Base-by-base conservation (phyloP, 2,888 invertebrate species). In the Microdon myrmicae region DNA sequence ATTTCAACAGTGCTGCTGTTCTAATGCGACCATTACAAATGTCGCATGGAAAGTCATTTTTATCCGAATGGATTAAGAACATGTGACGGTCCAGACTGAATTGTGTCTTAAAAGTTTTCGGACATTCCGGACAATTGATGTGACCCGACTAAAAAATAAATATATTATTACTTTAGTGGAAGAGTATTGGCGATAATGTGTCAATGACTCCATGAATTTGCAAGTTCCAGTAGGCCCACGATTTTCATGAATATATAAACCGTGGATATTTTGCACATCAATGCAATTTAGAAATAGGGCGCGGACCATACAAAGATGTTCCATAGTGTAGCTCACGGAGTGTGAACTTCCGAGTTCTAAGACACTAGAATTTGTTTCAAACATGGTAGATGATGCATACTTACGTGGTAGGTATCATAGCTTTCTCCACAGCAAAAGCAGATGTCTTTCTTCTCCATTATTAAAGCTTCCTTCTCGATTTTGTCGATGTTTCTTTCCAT, bases 31-130 rank as follows among this genome's bases (percentile, higher is more conserved):
- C 86, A 45, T 82, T 82, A 71, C 92, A 92, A 45, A 86, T 84
- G 2, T 81, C 80, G 73, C 92, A 92, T 2, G 81, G 76, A 64
- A 85, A 84, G 59, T 85, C 83, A 59, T 84, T 82, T 31, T 84
- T 83, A 23, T 84, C 84, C 34, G 88, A 86, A 75, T 93, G 92
- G 54, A 90, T 86, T 8, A 87, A 84, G 38, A 83, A 81, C 9
- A 83, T 77, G 76, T 93, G 92, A 4, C 86, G 82, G 34, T 85
- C 83, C 59, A 87, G 83, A 68, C 86, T 88, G 16, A 84, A 81
- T 72, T 86, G 83, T 22, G 87, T 85, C 71, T 87, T 85, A 72
- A 92, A 93, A 3, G 87, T 84, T 73, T 91, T 89, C 7, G 85
- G 83, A 71, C 93, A 94, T 68, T 85, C 78, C 3, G 77, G 75